Conservation (phyloP, 2,113 vertebrate genomes). For the Pogonocichla stellata region DNA sequence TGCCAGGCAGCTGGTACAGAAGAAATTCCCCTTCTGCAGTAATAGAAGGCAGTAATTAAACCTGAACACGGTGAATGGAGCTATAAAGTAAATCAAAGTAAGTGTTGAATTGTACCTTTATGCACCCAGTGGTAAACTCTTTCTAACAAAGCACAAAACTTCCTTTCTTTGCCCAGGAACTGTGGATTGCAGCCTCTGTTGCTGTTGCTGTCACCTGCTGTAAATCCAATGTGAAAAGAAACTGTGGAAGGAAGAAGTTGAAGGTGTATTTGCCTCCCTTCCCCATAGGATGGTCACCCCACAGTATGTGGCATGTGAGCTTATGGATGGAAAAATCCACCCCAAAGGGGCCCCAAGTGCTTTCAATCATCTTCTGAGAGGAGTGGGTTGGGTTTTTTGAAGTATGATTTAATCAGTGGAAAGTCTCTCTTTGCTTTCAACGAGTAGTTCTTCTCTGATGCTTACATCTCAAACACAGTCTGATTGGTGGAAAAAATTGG, state of each 20-base stretch:
- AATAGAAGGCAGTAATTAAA: slow-evolving; percentile 55
- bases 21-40: slow-evolving; percentile 21
- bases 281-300: neutral
- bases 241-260: rapidly evolving
- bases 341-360: neutral
- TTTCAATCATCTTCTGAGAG: neutral
- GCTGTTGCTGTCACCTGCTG: neutral
- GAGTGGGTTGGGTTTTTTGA: neutral
- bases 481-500: neutral
- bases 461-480: neutral
- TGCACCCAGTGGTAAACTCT: slow-evolving; percentile 14
- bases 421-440: neutral
- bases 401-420: neutral
- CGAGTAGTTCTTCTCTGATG: neutral
- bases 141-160: slow-evolving; percentile 5
- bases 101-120: slow-evolving; percentile 32
- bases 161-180: slow-evolving; percentile 12
- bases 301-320: neutral
- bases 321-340: neutral
- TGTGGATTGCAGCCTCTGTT: slow-evolving; percentile 4
- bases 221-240: neutral
- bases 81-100: slow-evolving; percentile 46
- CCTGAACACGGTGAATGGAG: neutral
- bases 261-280: neutral
- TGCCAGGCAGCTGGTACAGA: slow-evolving; percentile 8